Base-by-base conservation (phyloP, 2,888 invertebrate genomes). In the Hypercompe scribonia region DNA sequence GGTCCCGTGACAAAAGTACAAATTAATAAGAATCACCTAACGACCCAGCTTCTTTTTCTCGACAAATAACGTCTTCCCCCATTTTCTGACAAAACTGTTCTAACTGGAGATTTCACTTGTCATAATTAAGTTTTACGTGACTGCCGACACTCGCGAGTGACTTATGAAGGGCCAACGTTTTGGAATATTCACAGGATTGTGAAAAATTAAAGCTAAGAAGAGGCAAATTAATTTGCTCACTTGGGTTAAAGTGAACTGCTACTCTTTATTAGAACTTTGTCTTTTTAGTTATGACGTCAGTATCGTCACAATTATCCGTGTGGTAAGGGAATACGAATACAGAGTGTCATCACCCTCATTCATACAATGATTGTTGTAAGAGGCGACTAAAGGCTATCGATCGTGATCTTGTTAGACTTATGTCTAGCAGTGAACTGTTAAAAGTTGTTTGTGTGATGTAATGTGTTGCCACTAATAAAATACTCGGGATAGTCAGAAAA, bases 11-110 rank as follows among this genome's bases (percentile, higher is more conserved):
- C 88, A 89, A 89, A 90, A 89, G 90, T 90, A 89, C 87, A 91
- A 93, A 93, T 92, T 91, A 92, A 91, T 91, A 92, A 91, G 89
- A 91, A 92, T 91, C 89, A 89, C 89, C 89, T 86, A 84, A 87
- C 87, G 87, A 84, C 81, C 78, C 66, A 75, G 70, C 74, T 80
- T 83, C 78, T 82, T 84, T 82, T 85, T 80, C 78, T 72, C 61
- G 18, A 68, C 70, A 75, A 80, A 84, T 76, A 76, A 77, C 75
- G 68, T 78, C 78, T 81, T 77, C 78, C 78, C 72, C 73, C 73
- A 73, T 81, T 86, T 82, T 77, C 58, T 78, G 76, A 81, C 71
- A 67, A 73, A 76, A 78, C 76, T 81, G 69, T 61, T 21, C 61
- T 69, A 69, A 61, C 69, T 69, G 61, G 76, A 72, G 80, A 79